Evolutionary conservation across 2,888 invertebrate species (phyloP), one percentile per base, ranked within the genome.

Genomic region (Ophioninae sp.): DNA sequence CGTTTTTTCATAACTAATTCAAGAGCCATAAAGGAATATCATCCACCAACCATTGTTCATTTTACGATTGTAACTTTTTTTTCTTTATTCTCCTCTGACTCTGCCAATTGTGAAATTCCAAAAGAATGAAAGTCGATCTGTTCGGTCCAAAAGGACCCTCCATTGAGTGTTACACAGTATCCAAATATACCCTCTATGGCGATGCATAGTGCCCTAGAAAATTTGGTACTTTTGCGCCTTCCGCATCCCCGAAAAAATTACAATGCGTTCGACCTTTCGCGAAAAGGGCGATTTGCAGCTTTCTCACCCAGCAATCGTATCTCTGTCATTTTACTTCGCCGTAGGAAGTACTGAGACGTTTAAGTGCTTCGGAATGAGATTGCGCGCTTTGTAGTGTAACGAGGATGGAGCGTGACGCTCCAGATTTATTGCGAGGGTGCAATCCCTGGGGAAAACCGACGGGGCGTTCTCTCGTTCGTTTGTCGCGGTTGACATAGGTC

Each of bases 401-500:
- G 30, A 69, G 56, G 13, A 22, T 10, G 10, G 58, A 59, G 75
- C 17, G 58, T 23, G n/a, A 41, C 51, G n/a, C 51, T 8, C 56
- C 37, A 51, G 37, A 20, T 37, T 44, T 71, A 13, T 39, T n/a
- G 41, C n/a, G 56, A 39, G 51, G 73, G 51, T 37, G 63, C 22
- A 56, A 67, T 51, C 81, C 61, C 81, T 5, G 67, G 81, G 81
- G 81, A 81, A 44, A 68, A 64, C 63, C 39, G 63, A 59, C 30
- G 73, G 51, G 72, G 67, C 67, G 67, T 77, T 63, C 76, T 72
- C 67, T 56, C 59, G 72, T 9, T 22, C 23, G 64, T 17, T 30
- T 71, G 58, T 58, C 22, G 65, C 51, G 72, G 56, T 68, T 30
- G 41, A 59, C 80, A 72, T 63, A 69, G 83, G 87, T 88, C 87